Percentiles rank a stretch among this genome's conserved stretches.
phyloP scores from a whole-genome alignment of 1,140 invertebrate genomes.

The Trigoniulus corallinus region DNA sequence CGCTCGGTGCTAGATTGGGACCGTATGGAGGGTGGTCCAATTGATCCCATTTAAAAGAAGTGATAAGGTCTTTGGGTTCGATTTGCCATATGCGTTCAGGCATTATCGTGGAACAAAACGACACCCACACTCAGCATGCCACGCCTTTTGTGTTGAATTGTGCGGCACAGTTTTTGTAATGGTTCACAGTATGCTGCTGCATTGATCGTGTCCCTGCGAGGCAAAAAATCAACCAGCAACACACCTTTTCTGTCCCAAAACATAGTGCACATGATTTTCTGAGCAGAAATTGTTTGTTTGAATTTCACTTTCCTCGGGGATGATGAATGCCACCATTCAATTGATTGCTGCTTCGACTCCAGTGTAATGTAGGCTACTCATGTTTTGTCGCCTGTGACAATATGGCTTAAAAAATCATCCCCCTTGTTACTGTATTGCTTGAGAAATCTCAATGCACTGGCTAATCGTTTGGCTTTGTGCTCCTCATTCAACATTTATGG shows the following conservation, averaged over 20 bases:
- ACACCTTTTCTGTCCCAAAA: background rate
- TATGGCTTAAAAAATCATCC: too few relatives aligned
- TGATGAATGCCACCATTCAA: conserved; percentile 2
- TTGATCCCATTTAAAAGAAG: too few relatives aligned
- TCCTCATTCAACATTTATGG: conserved; percentile 14
- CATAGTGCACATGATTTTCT: too few relatives aligned
- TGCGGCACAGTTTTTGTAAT: background rate
- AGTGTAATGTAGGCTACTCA: conserved; percentile 16
- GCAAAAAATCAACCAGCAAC: conserved; percentile 1
- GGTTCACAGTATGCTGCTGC: conserved; percentile 1
- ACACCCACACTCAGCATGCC: background rate
- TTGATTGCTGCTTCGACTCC: conserved; percentile 15
- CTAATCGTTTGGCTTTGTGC: conserved; percentile 9
- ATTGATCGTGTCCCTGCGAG: background rate
- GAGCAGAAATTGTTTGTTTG: too few relatives aligned
- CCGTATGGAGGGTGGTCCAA: too few relatives aligned
- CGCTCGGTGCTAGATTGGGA: too few relatives aligned
- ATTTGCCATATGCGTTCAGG: too few relatives aligned
- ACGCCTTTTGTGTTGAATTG: conserved; percentile 1
- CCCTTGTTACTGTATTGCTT: conserved; percentile 7
- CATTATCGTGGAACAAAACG: too few relatives aligned
- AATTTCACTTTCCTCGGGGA: background rate
- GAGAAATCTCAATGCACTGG: conserved; percentile 8
- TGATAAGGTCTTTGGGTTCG: too few relatives aligned
- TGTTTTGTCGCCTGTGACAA: conserved; percentile 18